Evolutionary conservation across 1,140 invertebrate genomes (phyloP).

Genomic region (Macrosteles quadrilineatus): DNA sequence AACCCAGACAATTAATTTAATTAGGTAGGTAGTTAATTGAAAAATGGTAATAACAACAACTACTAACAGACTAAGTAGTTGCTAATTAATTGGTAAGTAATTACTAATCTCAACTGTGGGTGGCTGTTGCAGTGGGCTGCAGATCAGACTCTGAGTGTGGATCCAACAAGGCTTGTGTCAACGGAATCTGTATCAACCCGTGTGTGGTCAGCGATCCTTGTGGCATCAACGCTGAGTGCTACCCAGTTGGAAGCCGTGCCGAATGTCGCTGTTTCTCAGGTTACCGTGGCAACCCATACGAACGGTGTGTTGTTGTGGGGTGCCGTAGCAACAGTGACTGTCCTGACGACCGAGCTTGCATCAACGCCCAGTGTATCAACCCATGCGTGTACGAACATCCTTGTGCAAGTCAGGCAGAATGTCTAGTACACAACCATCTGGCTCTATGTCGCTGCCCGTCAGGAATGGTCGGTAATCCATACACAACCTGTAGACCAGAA

Average conservation of each 20-base stretch:
- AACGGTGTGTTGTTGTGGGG: slow-evolving; percentile 76
- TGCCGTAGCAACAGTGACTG: slow-evolving; percentile 88
- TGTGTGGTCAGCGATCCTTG: slow-evolving; percentile 79
- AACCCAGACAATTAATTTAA: too few relatives aligned
- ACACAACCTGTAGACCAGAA: slow-evolving; percentile 71
- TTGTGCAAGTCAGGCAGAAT: slow-evolving; percentile 77
- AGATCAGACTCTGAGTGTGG: slow-evolving; percentile 76
- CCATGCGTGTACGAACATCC: slow-evolving; percentile 78
- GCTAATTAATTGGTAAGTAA: too few relatives aligned
- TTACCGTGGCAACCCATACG: slow-evolving; percentile 76
- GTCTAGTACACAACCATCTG: slow-evolving; percentile 76
- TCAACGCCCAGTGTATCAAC: slow-evolving; percentile 82
- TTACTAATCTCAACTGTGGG: too few relatives aligned
- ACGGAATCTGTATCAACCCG: slow-evolving; percentile 81
- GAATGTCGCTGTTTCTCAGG: slow-evolving; percentile 79
- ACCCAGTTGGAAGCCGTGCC: slow-evolving; percentile 69
- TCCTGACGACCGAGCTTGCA: slow-evolving; percentile 78
- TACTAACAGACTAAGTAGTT: too few relatives aligned
- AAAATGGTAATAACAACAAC: too few relatives aligned
- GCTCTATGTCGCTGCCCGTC: slow-evolving; percentile 78
- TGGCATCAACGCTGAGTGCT: slow-evolving; percentile 81
- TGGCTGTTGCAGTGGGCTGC: slow-evolving; percentile 64
- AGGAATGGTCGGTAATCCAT: slow-evolving; percentile 73
- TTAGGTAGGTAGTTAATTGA: too few relatives aligned
- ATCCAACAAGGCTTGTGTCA: slow-evolving; percentile 76